These are phyloP conservation scores for Drosophila subobscura DNA, from an alignment of 1,140 invertebrate species.

Conservation along the genomic window DNA sequence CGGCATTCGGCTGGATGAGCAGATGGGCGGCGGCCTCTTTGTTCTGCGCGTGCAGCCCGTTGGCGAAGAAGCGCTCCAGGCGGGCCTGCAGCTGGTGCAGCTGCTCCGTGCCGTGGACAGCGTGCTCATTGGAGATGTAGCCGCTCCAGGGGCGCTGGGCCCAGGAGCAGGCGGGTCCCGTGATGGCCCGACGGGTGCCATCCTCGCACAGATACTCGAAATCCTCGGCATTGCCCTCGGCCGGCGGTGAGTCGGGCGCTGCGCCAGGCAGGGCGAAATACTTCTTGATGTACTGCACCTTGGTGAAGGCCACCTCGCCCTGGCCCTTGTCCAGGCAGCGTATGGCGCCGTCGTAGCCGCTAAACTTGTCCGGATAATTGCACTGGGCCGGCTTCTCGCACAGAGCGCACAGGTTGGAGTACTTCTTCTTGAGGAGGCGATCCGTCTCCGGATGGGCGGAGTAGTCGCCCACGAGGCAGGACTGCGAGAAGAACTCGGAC, in stretches of 20 bases:
- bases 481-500: slow-evolving; percentile 89
- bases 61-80: slow-evolving; percentile 74
- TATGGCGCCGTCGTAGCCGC: slow-evolving; percentile 93
- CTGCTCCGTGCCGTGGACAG: slow-evolving; percentile 84
- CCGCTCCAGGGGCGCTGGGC: slow-evolving; percentile 92
- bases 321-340: slow-evolving; percentile 90
- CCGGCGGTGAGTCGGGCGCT: slow-evolving; percentile 18
- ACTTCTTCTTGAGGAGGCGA: slow-evolving; percentile 87
- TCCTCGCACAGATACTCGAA: slow-evolving; percentile 92
- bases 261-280: slow-evolving; percentile 87
- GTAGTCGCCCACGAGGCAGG: slow-evolving; percentile 92
- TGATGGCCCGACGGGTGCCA: slow-evolving; percentile 88
- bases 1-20: slow-evolving; percentile 85
- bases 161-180: slow-evolving; percentile 89
- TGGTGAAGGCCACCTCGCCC: slow-evolving; percentile 93
- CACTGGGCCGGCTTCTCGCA: slow-evolving; percentile 90
- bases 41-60: slow-evolving; percentile 73
- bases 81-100: slow-evolving; percentile 74
- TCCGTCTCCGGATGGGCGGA: slow-evolving; percentile 89
- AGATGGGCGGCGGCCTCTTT: slow-evolving; percentile 83
- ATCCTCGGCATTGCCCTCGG: slow-evolving; percentile 85
- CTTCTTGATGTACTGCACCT: slow-evolving; percentile 90
- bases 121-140: slow-evolving; percentile 87
- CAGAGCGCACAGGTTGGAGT: slow-evolving; percentile 89
- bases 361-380: slow-evolving; percentile 92